A percentile compares a stretch with the other conserved stretches of the same genome.
These are phyloP conservation scores for Sparidentex hasta DNA, from an alignment of 2,797 vertebrate genomes.

Conservation along the genomic window DNA sequence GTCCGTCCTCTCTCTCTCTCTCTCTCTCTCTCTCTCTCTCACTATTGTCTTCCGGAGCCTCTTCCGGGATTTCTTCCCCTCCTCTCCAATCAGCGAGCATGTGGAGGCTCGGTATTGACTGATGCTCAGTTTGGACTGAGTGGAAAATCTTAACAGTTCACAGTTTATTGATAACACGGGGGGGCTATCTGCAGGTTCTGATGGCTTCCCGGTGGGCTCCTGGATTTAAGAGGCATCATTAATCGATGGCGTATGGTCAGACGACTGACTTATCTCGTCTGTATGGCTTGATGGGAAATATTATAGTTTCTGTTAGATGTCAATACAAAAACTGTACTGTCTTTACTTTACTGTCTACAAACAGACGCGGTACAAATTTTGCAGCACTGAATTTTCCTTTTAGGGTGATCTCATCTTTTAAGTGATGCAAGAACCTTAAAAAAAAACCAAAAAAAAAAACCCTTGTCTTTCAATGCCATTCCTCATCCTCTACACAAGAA, in stretches of 20 bases:
- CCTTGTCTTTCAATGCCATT: neutral
- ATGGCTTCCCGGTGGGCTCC: conserved; percentile 39
- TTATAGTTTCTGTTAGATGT: conserved; percentile 13
- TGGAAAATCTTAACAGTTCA: conserved; percentile 55
- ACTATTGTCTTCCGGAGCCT: no score
- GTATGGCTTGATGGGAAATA: conserved; percentile 29
- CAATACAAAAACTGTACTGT: no score
- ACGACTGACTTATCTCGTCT: conserved; percentile 21
- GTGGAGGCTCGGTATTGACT: conserved; percentile 45
- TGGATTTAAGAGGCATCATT: conserved; percentile 49
- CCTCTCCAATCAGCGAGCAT: neutral
- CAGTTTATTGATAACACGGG: conserved; percentile 40
- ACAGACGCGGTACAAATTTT: no score
- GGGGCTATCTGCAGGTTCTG: conserved; percentile 32
- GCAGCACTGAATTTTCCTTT: no score
- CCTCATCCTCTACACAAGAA: neutral
- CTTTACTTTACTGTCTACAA: no score
- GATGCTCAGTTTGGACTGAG: conserved; percentile 36
- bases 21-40: conserved; percentile 62
- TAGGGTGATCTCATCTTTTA: no score
- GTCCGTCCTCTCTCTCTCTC: conserved; percentile 60
- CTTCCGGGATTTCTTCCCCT: conserved; percentile 1
- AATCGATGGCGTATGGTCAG: conserved; percentile 14
- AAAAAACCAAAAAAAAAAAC: no score
- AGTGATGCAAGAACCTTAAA: neutral